Conservation (phyloP, 2,113 vertebrate species). For the Diphyllodes magnificus region DNA sequence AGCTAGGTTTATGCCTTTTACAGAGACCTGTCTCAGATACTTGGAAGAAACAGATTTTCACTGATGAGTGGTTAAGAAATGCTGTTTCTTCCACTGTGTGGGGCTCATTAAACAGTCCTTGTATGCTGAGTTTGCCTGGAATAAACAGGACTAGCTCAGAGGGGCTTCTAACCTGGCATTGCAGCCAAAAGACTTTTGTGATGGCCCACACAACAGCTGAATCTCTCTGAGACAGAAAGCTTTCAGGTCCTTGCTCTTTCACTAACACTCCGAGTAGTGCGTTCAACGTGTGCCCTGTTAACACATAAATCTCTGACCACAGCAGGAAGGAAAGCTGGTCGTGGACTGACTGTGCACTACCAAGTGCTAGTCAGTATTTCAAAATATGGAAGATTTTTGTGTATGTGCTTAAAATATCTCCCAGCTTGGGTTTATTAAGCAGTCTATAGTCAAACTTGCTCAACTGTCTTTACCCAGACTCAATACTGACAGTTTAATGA, state of each 20-base stretch:
- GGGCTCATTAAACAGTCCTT: background rate
- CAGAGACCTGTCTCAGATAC: background rate
- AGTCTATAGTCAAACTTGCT: background rate
- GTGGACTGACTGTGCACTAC: background rate
- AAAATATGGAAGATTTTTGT: background rate
- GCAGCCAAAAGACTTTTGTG: background rate
- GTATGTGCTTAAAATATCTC: background rate
- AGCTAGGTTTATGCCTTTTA: background rate
- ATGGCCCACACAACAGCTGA: background rate
- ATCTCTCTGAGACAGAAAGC: background rate
- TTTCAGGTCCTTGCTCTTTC: background rate
- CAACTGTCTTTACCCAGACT: background rate
- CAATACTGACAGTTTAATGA: background rate
- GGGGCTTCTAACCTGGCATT: background rate
- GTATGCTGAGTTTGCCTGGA: background rate
- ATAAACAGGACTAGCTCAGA: background rate
- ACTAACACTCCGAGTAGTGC: fast-evolving
- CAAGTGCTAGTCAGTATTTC: background rate
- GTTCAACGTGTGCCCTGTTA: fast-evolving
- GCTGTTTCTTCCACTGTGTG: background rate
- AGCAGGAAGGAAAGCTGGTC: background rate
- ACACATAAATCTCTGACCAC: background rate
- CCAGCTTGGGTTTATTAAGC: background rate
- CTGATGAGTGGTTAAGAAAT: background rate
- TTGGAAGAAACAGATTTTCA: background rate